These are phyloP conservation scores for Syngnathus floridae DNA, from an alignment of 2,113 vertebrate species.

Conservation along the genomic window DNA sequence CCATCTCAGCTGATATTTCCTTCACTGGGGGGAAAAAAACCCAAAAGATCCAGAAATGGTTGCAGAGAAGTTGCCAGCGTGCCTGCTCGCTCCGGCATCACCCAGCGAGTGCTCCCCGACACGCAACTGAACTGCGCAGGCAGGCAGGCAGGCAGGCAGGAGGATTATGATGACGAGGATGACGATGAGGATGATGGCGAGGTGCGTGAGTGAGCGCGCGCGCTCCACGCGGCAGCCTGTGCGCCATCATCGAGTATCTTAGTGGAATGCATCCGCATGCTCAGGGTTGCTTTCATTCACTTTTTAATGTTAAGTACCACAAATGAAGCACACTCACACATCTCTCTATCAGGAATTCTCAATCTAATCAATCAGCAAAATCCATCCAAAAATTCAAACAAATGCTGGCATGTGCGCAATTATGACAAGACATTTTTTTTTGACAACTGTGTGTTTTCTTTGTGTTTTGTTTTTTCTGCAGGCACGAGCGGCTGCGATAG, in stretches of 20 bases:
- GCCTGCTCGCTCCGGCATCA: constrained; percentile 41
- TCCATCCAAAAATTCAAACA: no score
- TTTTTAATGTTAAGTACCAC: not conserved
- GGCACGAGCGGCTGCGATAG: no score
- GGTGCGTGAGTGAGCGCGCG: constrained; percentile 16
- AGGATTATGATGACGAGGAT: constrained; percentile 58
- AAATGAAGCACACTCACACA: not conserved
- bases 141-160: not conserved
- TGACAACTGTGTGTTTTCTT: no score
- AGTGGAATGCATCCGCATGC: constrained; percentile 23
- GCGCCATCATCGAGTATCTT: constrained; percentile 61
- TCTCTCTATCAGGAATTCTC: no score
- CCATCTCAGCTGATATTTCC: not conserved
- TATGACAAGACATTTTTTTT: no score
- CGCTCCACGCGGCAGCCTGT: constrained; percentile 24
- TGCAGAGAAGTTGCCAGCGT: constrained; percentile 19
- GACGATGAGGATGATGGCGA: constrained; percentile 33
- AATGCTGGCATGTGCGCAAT: no score
- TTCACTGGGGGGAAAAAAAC: constrained; percentile 1
- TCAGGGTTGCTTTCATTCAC: not conserved
- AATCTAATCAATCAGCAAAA: no score
- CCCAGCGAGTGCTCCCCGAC: constrained; percentile 37
- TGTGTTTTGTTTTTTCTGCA: no score
- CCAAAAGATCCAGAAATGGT: constrained; percentile 16
- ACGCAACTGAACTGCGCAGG: constrained; percentile 51